Conservation (phyloP, 2,888 invertebrate genomes). For the Ptychoptera contaminata region DNA sequence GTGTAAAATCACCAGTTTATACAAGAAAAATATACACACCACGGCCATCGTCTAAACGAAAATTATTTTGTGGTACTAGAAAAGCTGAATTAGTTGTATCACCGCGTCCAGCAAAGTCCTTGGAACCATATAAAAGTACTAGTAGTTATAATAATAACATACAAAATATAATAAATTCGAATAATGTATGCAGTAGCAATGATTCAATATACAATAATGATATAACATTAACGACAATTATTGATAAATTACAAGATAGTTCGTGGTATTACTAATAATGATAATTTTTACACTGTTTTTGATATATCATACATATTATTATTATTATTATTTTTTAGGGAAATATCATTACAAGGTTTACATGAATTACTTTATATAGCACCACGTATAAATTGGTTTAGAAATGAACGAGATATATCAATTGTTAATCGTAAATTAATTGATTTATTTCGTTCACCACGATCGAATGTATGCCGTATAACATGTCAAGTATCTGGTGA, state of each 20-base stretch:
- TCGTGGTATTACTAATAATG: not conserved
- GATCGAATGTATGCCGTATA: slow-evolving; percentile 29
- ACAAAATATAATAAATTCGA: not conserved
- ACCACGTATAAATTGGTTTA: slow-evolving; percentile 2
- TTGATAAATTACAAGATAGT: slow-evolving; percentile 6
- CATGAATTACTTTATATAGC: slow-evolving; percentile 3
- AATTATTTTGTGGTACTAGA: no score
- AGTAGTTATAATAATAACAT: not conserved
- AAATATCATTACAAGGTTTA: slow-evolving; percentile 4
- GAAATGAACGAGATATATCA: slow-evolving; percentile 17
- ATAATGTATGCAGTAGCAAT: not conserved
- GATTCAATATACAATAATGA: not conserved
- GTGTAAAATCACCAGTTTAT: no score
- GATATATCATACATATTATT: not conserved
- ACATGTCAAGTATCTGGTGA: slow-evolving; percentile 30
- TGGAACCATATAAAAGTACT: not conserved
- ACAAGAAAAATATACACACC: no score
- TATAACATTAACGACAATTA: not conserved
- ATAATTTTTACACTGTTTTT: not conserved
- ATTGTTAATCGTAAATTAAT: slow-evolving; percentile 26
- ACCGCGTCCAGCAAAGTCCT: no score
- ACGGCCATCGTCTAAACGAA: no score
- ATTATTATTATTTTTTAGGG: not conserved
- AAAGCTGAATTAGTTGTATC: no score
- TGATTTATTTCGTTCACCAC: slow-evolving; percentile 26